These are phyloP conservation scores for Trissoscelio sp. DNA, from an alignment of 2,888 invertebrate species.

Conservation along the genomic window DNA sequence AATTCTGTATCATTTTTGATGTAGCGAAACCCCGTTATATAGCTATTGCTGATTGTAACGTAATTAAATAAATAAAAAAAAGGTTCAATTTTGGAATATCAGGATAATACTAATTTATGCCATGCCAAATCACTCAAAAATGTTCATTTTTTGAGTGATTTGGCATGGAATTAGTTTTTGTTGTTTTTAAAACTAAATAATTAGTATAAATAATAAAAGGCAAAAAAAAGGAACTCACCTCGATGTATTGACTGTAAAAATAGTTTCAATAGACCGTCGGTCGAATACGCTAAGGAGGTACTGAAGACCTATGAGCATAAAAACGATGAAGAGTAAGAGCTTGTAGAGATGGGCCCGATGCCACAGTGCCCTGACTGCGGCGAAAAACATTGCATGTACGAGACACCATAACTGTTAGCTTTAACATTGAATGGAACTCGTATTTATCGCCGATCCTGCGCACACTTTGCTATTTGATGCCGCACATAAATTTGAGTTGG, in stretches of 20 bases:
- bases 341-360: conserved; percentile 85
- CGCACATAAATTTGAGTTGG: not conserved
- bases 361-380: conserved; percentile 83
- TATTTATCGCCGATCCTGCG: conserved; percentile 70
- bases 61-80: too few species aligned
- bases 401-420: conserved; percentile 81
- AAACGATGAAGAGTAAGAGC: conserved; percentile 85
- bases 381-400: conserved; percentile 76
- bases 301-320: conserved; percentile 88
- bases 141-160: too few species aligned
- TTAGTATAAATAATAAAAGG: not conserved
- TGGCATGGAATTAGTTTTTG: too few species aligned
- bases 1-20: too few species aligned
- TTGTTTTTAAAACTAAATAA: too few species aligned
- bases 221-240: conserved; percentile 73
- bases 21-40: too few species aligned
- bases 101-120: too few species aligned
- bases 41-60: too few species aligned
- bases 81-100: too few species aligned
- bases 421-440: conserved; percentile 76
- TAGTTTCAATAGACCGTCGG: conserved; percentile 81
- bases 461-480: not conserved
- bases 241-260: conserved; percentile 81
- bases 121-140: too few species aligned
- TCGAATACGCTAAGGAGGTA: conserved; percentile 88